Evolutionary conservation across 2,113 vertebrate genomes (phyloP), one percentile per base, ranked within the genome.

Genomic region (Picathartes gymnocephalus): DNA sequence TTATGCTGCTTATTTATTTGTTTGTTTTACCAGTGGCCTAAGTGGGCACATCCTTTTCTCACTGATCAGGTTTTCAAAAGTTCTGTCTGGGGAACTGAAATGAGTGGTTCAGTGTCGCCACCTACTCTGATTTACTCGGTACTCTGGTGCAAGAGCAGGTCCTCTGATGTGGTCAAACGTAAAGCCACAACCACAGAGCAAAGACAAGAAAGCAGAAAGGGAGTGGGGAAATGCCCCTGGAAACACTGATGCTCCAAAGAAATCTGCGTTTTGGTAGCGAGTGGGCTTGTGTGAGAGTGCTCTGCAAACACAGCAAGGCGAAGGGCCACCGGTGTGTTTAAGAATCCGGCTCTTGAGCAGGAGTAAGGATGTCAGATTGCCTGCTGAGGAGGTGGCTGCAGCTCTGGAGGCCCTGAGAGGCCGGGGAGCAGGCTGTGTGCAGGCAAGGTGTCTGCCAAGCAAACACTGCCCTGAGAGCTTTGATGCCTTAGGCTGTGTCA

Each of bases 141-240:
- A 9, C 13, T 4, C 6, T 53, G 37, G 15, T n/a, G 5, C 30
- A 39, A 53, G 31, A 76, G 22, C 24, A 44, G 33, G 3, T 37
- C 10, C 20, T 35, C 37, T 71, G 19, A 20, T 5, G 9, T 35
- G 31, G 17, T 64, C 47, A 39, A 39, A n/a, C 1, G 1, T 33
- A 48, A 86, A 60, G 31, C 54, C 21, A 27, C 39, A 56, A 15
- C 23, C 33, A 2, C 2, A 47, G 45, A 80, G 31, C 37, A 81
- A 27, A 65, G 31, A 5, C 0, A 2, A 23, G 58, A 78, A 65
- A 45, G 18, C 51, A 31, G 64, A 66, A 33, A 54, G 18, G 1
- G 7, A 24, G 21, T 47, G 35, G 42, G 23, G 35, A 54, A 48
- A 9, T 0, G 0, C 14, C 2, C 0, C 54, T 61, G 54, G 23